These are phyloP conservation scores for Philaethria dido DNA, from an alignment of 2,888 invertebrate genomes.

Conservation along the genomic window DNA sequence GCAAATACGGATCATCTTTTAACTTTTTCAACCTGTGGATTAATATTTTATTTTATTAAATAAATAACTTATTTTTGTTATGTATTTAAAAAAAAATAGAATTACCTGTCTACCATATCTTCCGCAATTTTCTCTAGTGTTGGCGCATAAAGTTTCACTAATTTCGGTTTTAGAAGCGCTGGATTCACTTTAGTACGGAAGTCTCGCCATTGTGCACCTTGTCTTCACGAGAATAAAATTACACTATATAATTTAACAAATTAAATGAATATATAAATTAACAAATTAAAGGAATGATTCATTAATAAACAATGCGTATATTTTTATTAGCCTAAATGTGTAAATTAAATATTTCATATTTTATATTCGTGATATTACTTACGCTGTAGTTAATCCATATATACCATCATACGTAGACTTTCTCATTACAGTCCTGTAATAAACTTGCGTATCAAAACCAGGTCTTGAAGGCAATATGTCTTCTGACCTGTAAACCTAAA, in stretches of 20 bases:
- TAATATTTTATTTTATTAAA: slow-evolving; percentile 6
- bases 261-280: neutral
- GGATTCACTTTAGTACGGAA: slow-evolving; percentile 87
- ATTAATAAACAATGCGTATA: too few species aligned
- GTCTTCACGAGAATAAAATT: slow-evolving; percentile 56
- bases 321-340: too few species aligned
- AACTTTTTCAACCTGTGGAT: slow-evolving; percentile 62
- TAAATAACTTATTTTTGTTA: neutral
- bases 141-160: slow-evolving; percentile 78
- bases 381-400: slow-evolving; percentile 71
- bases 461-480: slow-evolving; percentile 69
- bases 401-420: slow-evolving; percentile 64
- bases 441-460: slow-evolving; percentile 64
- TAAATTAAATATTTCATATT: too few species aligned
- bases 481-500: slow-evolving; percentile 72
- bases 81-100: neutral
- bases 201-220: slow-evolving; percentile 87
- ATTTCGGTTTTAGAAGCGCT: slow-evolving; percentile 85
- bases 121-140: slow-evolving; percentile 77
- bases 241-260: neutral
- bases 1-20: slow-evolving; percentile 61
- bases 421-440: slow-evolving; percentile 65
- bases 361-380: slow-evolving; percentile 46
- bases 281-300: too few species aligned
- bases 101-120: slow-evolving; percentile 65